Percentiles rank a stretch among this genome's conserved stretches.
Conservation (phyloP, 2,113 vertebrate genomes). For the Cyphomyrus discorhynchus region DNA sequence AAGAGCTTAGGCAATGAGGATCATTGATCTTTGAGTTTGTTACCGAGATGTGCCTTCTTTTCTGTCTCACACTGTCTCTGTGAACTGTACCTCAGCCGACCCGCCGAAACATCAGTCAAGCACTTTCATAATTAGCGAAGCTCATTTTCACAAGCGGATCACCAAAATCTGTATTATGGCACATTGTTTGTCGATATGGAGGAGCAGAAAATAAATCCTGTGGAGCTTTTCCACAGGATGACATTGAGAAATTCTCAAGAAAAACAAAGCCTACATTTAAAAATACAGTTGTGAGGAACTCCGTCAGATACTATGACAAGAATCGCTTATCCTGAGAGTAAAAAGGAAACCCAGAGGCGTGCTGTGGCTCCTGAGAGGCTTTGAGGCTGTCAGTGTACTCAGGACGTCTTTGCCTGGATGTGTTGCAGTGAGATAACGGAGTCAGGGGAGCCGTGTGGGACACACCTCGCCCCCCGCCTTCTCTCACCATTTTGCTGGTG, state of each 20-base stretch:
- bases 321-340: not conserved
- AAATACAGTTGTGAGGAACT: not conserved
- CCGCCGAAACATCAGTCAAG: not conserved
- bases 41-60: not conserved
- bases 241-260: not conserved
- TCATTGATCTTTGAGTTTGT: not conserved
- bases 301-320: not conserved
- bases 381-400: not conserved
- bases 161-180: not conserved
- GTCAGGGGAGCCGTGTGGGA: slow-evolving; percentile 15
- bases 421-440: slow-evolving; percentile 47
- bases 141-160: not conserved
- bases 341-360: not conserved
- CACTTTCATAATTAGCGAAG: not conserved
- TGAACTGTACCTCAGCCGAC: not conserved
- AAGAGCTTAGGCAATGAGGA: not conserved
- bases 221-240: not conserved
- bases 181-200: not conserved
- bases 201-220: not conserved
- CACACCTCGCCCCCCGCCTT: slow-evolving; percentile 40
- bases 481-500: not conserved
- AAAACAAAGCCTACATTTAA: not conserved
- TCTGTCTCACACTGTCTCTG: not conserved
- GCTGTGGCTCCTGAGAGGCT: not conserved
- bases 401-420: not conserved